These are phyloP conservation scores for Phenacoccus solenopsis DNA, from an alignment of 1,140 invertebrate species.

Conservation along the genomic window DNA sequence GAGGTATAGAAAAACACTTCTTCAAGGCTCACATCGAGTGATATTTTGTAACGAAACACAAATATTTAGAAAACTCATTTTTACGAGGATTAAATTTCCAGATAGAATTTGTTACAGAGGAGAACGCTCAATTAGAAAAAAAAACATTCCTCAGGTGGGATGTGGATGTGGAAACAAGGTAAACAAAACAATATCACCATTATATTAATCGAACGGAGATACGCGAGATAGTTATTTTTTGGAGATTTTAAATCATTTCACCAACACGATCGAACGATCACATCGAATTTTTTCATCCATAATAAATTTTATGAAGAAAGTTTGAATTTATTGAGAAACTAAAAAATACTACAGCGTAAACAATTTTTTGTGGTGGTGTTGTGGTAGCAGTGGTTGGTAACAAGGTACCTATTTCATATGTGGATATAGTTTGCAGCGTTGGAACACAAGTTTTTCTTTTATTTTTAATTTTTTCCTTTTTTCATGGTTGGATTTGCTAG, in stretches of 20 bases:
- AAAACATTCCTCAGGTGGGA: slow-evolving; percentile 17
- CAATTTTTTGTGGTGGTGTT: background rate
- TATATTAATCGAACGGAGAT: background rate
- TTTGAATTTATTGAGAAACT: too few species aligned
- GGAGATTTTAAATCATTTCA: too few species aligned
- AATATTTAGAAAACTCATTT: background rate
- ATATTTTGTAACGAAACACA: background rate
- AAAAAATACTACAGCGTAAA: background rate
- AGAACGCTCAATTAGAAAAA: background rate
- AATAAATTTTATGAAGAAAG: too few species aligned
- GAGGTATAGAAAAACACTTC: background rate
- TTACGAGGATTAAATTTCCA: background rate
- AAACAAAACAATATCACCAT: slow-evolving; percentile 1
- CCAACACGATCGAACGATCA: too few species aligned
- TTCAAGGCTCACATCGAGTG: background rate
- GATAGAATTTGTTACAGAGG: background rate
- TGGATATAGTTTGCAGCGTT: background rate
- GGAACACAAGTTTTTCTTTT: background rate
- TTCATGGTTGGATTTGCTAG: background rate
- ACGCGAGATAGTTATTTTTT: too few species aligned
- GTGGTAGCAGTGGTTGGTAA: background rate
- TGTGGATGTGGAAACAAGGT: slow-evolving; percentile 4
- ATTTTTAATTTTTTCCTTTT: background rate
- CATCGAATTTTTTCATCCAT: background rate
- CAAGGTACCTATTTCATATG: background rate